Evolutionary conservation across 2,113 vertebrate genomes (phyloP), one percentile per base, ranked within the genome.

Genomic region (Amphilophus citrinellus): DNA sequence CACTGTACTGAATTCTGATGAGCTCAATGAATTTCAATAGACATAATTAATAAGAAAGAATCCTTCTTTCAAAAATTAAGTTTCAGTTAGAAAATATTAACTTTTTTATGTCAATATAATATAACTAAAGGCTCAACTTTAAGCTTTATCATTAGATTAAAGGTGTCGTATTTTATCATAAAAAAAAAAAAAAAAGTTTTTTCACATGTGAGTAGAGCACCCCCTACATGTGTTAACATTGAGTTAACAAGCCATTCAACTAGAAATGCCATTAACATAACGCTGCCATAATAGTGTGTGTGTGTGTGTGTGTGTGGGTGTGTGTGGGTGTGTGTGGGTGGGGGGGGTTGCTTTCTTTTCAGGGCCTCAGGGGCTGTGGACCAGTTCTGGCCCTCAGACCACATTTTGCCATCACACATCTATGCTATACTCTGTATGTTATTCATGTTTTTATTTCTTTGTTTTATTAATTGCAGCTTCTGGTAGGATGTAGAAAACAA

Each of bases 31-130:
- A 24, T 66, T 61, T 66, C 44, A 27, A 18, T 44, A 68, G 39
- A 10, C 0, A 68, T 10, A 68, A 15, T 42, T 47, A 42, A 68
- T 22, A 68, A 27, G 42, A 1, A 68, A 47, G 22, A 14, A 22
- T 15, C 0, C 5, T 68, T 27, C 0, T 68, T 47, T 68, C 5
- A 68, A 68, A 68, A 2, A 68, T 42, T 8, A 47, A 68, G 8
- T 68, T 68, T 68, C 39, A 47, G 39, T 0, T 47, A 10, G 39
- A 47, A 27, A 47, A 0, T 0, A 17, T 68, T 27, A 39, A 68
- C 14, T 68, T 44, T 44, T 44, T 68, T 27, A 68, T 68, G 65
- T 27, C 65, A 47, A 47, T 68, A 47, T 68, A 47, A 68, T 27
- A 15, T 47, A 44, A 44, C 14, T 7, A 27, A 68, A 1, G 5